Evolutionary conservation across 2,797 vertebrate genomes (phyloP).

Genomic region (Falco naumanni): DNA sequence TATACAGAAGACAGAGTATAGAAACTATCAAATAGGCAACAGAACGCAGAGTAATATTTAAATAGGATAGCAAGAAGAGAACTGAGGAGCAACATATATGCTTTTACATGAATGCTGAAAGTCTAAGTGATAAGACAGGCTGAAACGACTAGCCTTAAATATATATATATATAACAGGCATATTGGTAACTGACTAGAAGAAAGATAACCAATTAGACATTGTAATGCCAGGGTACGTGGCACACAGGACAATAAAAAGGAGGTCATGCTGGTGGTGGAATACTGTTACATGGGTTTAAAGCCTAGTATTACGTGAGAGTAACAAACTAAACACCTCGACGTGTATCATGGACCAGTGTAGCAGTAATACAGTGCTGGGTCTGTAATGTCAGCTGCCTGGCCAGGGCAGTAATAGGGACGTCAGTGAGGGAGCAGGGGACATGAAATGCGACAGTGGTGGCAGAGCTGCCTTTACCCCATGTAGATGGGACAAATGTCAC

Average conservation of each 20-base stretch:
- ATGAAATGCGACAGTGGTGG: neutral
- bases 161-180: neutral
- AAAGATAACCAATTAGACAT: neutral
- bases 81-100: neutral
- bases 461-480: neutral
- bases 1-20: neutral
- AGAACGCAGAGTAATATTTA: neutral
- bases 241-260: neutral
- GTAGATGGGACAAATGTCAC: neutral
- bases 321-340: neutral
- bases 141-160: neutral
- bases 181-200: neutral
- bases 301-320: neutral
- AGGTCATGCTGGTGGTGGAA: neutral
- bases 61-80: neutral
- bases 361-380: neutral
- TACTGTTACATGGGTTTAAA: neutral
- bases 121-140: neutral
- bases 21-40: neutral
- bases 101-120: neutral
- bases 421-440: accelerated
- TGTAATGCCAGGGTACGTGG: neutral
- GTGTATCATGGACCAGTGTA: neutral
- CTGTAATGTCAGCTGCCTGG: neutral
- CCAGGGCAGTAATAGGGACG: neutral